Base-by-base conservation (phyloP, 2,797 vertebrate genomes). In the Echiichthys vipera region DNA sequence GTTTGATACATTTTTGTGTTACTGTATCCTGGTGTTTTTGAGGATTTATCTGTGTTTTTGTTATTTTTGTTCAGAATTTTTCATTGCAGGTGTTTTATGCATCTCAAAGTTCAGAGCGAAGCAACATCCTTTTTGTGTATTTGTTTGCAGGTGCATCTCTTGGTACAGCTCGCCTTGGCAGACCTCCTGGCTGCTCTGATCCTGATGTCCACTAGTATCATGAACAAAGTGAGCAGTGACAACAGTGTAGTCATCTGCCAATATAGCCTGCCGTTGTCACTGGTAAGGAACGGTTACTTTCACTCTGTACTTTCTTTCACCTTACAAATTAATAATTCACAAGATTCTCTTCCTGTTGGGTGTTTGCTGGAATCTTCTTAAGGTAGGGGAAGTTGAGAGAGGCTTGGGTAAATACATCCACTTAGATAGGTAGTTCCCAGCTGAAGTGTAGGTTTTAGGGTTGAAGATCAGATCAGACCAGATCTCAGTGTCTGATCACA, bases 111-210 rank as follows among this genome's bases (percentile, higher is more conserved):
- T n/a, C 29, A 46, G 55, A 39, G 62, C 55, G 11, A 20, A 63
- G 15, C 27, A 42, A 1, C 18, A 7, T 34, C 2, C 3, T 45
- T 34, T 12, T 18, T 58, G 15, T 66, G 11, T 58, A 18, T 65
- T 40, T 80, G n/a, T 74, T 65, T 74, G 36, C 87, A 96, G 96
- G 94, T 90, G 18, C 89, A 90, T 1, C 89, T 96, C 5, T 88
- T 96, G 65, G 88, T 94, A 67, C 95, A 96, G 76, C 91, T 97
- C 0, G 85, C 95, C 20, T 85, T 96, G 66, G 95, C 95, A 0
- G 96, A 96, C 82, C 85, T 96, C 45, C 81, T 96, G 82, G 95
- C 92, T 0, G 91, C 95, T 5, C 8, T 88, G 0, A 62, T 85
- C 32, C 87, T 96, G 71, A 85, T 95, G 85, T 71, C 43, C 70